These are phyloP conservation scores for Hydrotaea diabolus DNA, from an alignment of 2,888 invertebrate genomes.

Conservation along the genomic window DNA sequence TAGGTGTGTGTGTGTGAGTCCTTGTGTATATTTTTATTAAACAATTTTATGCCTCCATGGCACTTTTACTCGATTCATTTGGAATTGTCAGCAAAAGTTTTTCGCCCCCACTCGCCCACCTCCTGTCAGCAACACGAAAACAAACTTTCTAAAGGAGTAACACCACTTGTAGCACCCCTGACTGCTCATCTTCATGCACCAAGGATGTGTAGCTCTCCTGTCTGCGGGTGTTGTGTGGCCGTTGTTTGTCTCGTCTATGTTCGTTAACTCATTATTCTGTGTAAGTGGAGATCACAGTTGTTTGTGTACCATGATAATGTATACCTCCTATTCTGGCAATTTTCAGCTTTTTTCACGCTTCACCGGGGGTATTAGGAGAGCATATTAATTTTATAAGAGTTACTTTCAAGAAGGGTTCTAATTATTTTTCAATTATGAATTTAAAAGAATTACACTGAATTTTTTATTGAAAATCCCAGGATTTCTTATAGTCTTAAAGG, in stretches of 20 bases:
- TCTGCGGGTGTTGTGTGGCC: not conserved
- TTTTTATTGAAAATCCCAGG: too few species aligned
- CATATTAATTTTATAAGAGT: too few species aligned
- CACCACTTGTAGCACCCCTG: not conserved
- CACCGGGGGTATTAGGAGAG: too few species aligned
- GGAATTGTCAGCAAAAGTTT: slow-evolving; percentile 37
- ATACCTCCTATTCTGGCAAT: not conserved
- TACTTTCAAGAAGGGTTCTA: too few species aligned
- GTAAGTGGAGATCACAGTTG: slow-evolving; percentile 37
- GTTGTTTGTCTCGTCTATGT: not conserved
- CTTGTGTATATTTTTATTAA: slow-evolving; percentile 19
- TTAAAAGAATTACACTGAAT: too few species aligned
- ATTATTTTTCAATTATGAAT: too few species aligned
- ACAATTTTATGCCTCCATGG: slow-evolving; percentile 36
- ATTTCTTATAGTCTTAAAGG: too few species aligned
- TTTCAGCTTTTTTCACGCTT: not conserved
- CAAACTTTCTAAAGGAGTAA: too few species aligned
- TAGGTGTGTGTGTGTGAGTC: not conserved
- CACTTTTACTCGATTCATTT: slow-evolving; percentile 22
- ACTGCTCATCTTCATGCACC: not conserved
- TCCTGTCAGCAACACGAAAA: not conserved
- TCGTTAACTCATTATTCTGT: slow-evolving; percentile 29
- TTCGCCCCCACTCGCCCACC: not conserved
- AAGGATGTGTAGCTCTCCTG: not conserved
- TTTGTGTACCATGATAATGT: not conserved